Evolutionary conservation across 2,113 vertebrate species (phyloP), one percentile per base, ranked within the genome.

Genomic region (Gasterosteus aculeatus): DNA sequence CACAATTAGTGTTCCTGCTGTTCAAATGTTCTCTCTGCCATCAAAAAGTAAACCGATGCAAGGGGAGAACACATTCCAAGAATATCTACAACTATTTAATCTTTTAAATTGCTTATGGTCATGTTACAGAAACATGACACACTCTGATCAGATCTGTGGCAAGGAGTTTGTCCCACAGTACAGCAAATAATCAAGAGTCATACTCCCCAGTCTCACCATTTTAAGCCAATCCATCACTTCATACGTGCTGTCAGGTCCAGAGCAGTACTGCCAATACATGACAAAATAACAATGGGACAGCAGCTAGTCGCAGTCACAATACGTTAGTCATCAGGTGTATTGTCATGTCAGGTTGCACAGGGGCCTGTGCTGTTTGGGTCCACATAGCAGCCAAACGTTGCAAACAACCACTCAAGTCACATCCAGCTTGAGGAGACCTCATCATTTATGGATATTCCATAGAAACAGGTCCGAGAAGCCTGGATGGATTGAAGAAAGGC

Each of bases 171-270:
- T 85, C 75, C 59, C 67, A 60, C 65, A 80, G 75, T 64, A 63
- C 61, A 80, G 72, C 71, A 80, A 85, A 78, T 64, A 73, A 80
- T 80, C 70, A 88, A 64, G 65, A 75, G 72, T 86, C 74, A 51
- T 70, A 73, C 74, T 64, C 58, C 78, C 38, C 73, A 62, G 69
- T 74, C 84, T 73, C 77, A 69, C 75, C 41, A 80, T 87, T 78
- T 65, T 47, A 69, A 78, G 31, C 10, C 51, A 85, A 90, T 91
- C 80, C 78, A 87, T 90, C 88, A 88, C 66, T 68, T 75, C 41
- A 35, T 46, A 75, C 12, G 7, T 65, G 38, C 83, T 38, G 72
- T 84, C 64, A 62, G 41, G n/a, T 58, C 58, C 14, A 1, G 11
- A 66, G 64, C 7, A 9, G 68, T 31, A 54, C 70, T 78, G 80